Evolutionary conservation across 2,888 invertebrate genomes (phyloP), one percentile per base, ranked within the genome.

Genomic region (Colostygia pectinataria): DNA sequence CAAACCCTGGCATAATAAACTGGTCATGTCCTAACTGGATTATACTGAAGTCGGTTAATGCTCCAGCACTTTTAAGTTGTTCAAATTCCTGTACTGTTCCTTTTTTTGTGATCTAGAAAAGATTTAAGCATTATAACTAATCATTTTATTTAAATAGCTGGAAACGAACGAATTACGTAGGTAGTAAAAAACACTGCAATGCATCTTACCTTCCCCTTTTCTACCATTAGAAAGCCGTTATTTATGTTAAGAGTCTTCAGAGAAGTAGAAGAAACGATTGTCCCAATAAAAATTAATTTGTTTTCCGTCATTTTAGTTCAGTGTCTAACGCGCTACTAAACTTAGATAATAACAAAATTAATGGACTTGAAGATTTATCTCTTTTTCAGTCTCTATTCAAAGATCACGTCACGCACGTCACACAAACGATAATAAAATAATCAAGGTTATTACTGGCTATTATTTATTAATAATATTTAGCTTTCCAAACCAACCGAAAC

Each of bases 1-100:
- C 91, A 51, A 98, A 92, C 0, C 98, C 98, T 0, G 98, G 98
- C 75, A 97, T 94, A 8, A 98, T 74, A 69, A 98, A 94, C 79
- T 96, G 94, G 37, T 82, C 78, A 2, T 65, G 45, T 5, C 40
- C 54, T 27, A 90, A 52, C 4, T 66, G 54, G 7, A 74, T 65
- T 12, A 80, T 54, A 49, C 64, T 65, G 55, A 49, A 74, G 28
- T 61, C 70, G 38, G 40, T 62, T 44, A 72, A 78, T 25, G 32
- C 64, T 10, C 64, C 71, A 24, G 59, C 25, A 4, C 56, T 53
- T 32, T 68, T 46, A 14, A 69, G 53, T n/a, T 49, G 42, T 25
- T 68, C 48, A 51, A 69, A 85, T 40, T 80, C 72, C 25, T 70
- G 58, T 9, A 39, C 50, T 1, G 74, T 61, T 40, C 81, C 83